Evolutionary conservation across 2,888 invertebrate genomes (phyloP), one percentile per base, ranked within the genome.

Genomic region (Malachius bipustulatus): DNA sequence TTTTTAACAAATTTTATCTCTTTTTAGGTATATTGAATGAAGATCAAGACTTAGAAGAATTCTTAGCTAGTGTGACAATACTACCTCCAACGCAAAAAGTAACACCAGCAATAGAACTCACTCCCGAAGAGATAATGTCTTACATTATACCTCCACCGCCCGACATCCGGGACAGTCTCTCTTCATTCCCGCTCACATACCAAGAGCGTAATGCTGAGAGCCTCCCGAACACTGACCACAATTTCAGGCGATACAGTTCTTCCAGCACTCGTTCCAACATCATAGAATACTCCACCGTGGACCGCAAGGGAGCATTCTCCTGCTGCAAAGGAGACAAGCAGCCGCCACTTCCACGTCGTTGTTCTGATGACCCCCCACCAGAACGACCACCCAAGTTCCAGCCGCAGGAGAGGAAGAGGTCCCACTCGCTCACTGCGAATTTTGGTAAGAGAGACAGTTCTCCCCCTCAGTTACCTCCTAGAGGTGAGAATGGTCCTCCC

Each of bases 141-240:
- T 84, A 77, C 49, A 87, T 85, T 41, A 85, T 87, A 55, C 85
- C 85, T 13, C 81, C 80, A 3, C 83, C 83, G 1, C 81, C 82
- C 1, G 69, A 68, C 32, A 65, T 43, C 14, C 24, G 24, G 32
- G 8, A 47, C 40, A 31, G 35, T 42, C 12, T 45, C 45, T 15
- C 44, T 37, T 33, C n/a, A 43, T 4, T 9, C 4, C 4, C 35
- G 32, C 9, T 11, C 34, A 27, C 11, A 16, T 29, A 40, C 28
- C 16, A 40, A 16, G 34, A 35, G 15, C 4, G 13, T 8, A 34
- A 32, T 15, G 11, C 24, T 8, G 24, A 19, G n/a, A 19, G 8
- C 6, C 19, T 29, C 19, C 28, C 8, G 11, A 19, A 15, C 12
- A 32, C 16, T 16, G 42, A 42, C 31, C 43, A 45, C 4, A 41